These are phyloP conservation scores for Clunio marinus DNA, from an alignment of 2,888 invertebrate species.

Conservation along the genomic window DNA sequence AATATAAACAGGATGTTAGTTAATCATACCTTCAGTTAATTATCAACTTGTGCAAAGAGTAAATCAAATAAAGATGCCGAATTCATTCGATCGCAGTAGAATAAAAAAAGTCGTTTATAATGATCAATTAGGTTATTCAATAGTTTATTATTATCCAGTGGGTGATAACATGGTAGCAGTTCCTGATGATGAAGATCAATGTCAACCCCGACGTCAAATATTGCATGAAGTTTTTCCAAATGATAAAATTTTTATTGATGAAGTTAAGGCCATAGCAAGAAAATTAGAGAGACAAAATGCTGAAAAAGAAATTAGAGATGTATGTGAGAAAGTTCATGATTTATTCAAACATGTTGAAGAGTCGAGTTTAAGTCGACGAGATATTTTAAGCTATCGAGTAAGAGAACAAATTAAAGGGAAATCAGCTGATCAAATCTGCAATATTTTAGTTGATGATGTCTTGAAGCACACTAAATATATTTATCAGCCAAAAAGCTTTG, in stretches of 20 bases:
- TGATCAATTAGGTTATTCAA: slow-evolving; percentile 29
- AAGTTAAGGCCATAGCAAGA: slow-evolving; percentile 12
- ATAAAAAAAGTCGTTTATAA: slow-evolving; percentile 18
- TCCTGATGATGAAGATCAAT: slow-evolving; percentile 2
- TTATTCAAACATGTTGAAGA: slow-evolving; percentile 5
- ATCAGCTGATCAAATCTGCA: slow-evolving; percentile 20
- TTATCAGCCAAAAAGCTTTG: neutral
- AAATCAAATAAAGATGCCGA: neutral
- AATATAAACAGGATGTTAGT: neutral
- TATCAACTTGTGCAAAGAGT: neutral
- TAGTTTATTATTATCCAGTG: slow-evolving; percentile 26
- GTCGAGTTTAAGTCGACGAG: neutral
- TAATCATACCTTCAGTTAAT: neutral
- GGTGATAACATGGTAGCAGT: neutral
- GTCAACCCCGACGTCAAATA: neutral
- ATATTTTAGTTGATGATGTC: slow-evolving; percentile 18
- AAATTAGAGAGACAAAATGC: slow-evolving; percentile 2
- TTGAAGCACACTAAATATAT: slow-evolving; percentile 14
- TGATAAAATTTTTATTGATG: no score
- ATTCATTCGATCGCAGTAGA: neutral
- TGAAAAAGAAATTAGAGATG: slow-evolving; percentile 19
- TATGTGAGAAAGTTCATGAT: slow-evolving; percentile 9
- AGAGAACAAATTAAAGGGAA: slow-evolving; percentile 25
- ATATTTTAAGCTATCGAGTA: slow-evolving; percentile 22
- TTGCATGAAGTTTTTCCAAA: neutral